phyloP scores from a whole-genome alignment of 2,888 invertebrate species.

The Volucella zonaria region DNA sequence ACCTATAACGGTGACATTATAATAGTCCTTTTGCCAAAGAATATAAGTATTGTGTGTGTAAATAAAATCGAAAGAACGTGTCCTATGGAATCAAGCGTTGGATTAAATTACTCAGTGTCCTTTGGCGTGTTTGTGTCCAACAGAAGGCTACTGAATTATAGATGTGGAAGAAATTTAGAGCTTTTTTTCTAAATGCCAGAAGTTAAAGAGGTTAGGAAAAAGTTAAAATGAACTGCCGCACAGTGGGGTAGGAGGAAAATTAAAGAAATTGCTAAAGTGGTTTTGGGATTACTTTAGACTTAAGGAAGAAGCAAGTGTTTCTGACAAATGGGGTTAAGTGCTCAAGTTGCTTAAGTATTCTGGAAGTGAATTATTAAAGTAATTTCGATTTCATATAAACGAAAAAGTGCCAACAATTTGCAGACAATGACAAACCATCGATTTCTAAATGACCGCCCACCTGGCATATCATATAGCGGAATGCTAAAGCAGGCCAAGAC shows the following conservation, averaged over 20 bases:
- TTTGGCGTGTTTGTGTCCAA: neutral
- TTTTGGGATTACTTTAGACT: too few species aligned
- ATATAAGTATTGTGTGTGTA: constrained; percentile 27
- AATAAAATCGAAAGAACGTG: constrained; percentile 39
- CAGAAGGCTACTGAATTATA: constrained; percentile 19
- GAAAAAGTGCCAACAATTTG: too few species aligned
- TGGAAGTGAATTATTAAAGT: too few species aligned
- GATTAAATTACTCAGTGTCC: constrained; percentile 46
- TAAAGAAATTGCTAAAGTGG: neutral
- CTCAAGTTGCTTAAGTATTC: too few species aligned
- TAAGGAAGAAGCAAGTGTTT: too few species aligned
- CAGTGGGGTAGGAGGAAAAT: neutral
- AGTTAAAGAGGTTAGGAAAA: neutral
- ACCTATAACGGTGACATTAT: constrained; percentile 41
- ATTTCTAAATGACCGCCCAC: too few species aligned
- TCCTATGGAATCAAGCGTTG: constrained; percentile 16
- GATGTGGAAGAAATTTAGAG: neutral
- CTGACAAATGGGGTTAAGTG: too few species aligned
- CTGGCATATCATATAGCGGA: too few species aligned
- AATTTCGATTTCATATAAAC: too few species aligned
- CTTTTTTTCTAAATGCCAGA: neutral
- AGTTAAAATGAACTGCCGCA: neutral
- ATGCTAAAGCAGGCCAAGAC: too few species aligned
- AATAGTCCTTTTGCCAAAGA: constrained; percentile 36
- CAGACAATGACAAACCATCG: too few species aligned